Base-by-base conservation (phyloP, 2,797 vertebrate genomes). In the Hafferia zeledoni region DNA sequence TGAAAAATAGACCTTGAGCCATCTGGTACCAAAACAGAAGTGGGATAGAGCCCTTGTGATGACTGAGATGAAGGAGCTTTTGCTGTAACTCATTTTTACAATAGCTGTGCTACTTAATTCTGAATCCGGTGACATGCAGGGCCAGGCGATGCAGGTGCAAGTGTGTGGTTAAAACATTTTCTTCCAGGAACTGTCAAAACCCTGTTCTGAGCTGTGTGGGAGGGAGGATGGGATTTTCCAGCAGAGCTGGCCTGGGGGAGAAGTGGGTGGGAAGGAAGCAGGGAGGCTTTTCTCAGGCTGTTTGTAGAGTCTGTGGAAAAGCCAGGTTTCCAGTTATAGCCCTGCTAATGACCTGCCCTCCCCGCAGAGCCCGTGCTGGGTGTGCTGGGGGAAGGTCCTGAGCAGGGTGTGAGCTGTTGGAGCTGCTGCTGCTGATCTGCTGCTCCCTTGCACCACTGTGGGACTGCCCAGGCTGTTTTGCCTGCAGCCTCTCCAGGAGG, bases 1-100 rank as follows among this genome's bases (percentile, higher is more conserved):
- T 95, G 94, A 84, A 95, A 96, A 97, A 96, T 89, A 96, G 95
- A 93, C 89, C 94, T 80, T 55, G 84, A 95, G 93, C 94, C 94
- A 93, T 96, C 90, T 96, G 95, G 84, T 95, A 91, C 95, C 91
- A 69, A 94, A 94, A 89, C 93, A 94, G 95, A 88, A 94, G 93
- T 47, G 74, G 83, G 87, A 60, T 88, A 43, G 47, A 90, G 92
- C 74, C 92, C 83, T 91, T 83, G 89, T 78, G 92, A 90, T 90
- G 91, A 59, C 85, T 78, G 94, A 94, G 94, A 95, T 91, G 90
- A 89, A 93, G 96, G 88, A 87, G 90, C 74, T 81, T 74, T 87
- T 81, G 83, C 87, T 91, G 64, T 82, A 93, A 74, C 74, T 88
- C 87, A 57, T 89, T 95, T 95, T 91, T 91, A 93, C 87, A 92